Percentiles rank a stretch among this genome's conserved stretches.
These are phyloP conservation scores for Tenthredo distinguenda DNA, from an alignment of 2,888 invertebrate genomes.

Conservation along the genomic window DNA sequence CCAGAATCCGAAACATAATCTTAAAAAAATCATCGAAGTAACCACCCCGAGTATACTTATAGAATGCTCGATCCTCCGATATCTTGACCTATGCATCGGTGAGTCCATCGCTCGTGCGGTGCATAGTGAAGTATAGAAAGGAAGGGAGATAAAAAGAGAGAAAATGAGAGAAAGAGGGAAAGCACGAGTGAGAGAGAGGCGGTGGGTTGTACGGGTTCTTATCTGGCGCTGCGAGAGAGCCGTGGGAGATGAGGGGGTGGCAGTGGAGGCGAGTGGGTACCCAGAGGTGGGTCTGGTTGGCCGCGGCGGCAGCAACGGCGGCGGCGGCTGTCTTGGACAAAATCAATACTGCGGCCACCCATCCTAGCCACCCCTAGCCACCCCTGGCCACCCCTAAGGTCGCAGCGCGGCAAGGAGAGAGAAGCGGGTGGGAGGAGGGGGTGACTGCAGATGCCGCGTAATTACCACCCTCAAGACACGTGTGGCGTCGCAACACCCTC, in stretches of 20 bases:
- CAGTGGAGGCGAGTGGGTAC: conserved; percentile 74
- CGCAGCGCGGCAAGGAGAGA: conserved; percentile 70
- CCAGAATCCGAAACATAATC: background rate
- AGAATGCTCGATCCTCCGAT: conserved; percentile 9
- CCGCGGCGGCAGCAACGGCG: conserved; percentile 73
- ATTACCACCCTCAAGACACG: conserved; percentile 79
- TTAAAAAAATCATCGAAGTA: background rate
- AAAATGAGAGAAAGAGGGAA: conserved; percentile 58
- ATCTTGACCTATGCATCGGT: conserved; percentile 51
- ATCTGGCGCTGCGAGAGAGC: conserved; percentile 45
- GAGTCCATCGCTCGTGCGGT: conserved; percentile 2
- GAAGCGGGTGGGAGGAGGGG: conserved; percentile 66
- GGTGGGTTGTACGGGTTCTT: conserved; percentile 48
- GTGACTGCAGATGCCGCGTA: conserved; percentile 77
- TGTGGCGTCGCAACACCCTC: conserved; percentile 73
- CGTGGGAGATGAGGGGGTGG: conserved; percentile 60
- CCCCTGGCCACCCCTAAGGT: conserved; percentile 70
- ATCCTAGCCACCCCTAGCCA: conserved; percentile 67
- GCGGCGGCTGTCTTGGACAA: conserved; percentile 77
- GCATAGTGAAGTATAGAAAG: conserved; percentile 50
- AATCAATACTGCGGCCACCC: conserved; percentile 78
- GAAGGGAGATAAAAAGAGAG: conserved; percentile 54
- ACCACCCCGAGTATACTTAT: background rate
- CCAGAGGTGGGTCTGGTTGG: conserved; percentile 77
- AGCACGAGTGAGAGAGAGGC: conserved; percentile 58